Percentiles rank a stretch among this genome's conserved stretches.
phyloP scores from a whole-genome alignment of 2,113 vertebrate genomes.

The Antechinus stuartii region DNA sequence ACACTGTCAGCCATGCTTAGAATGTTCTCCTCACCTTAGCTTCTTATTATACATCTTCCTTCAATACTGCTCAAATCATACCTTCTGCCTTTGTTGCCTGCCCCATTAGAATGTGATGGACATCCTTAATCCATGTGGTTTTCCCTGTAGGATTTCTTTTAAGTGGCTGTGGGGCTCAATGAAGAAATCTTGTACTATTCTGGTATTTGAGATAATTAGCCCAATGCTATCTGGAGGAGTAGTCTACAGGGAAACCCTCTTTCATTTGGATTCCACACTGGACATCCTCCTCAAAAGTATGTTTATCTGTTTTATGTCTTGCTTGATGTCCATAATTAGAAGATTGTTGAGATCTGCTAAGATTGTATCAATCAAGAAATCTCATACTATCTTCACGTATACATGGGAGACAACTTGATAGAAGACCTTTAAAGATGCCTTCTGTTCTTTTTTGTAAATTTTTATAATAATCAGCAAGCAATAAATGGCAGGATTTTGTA shows the following conservation, averaged over 20 bases:
- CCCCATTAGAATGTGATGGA: background rate
- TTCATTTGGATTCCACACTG: background rate
- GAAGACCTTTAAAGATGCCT: background rate
- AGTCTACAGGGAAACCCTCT: background rate
- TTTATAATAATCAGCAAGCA: background rate
- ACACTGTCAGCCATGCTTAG: background rate
- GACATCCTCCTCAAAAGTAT: background rate
- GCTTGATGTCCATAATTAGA: background rate
- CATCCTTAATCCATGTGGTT: background rate
- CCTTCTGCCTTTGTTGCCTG: no score
- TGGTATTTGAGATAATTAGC: background rate
- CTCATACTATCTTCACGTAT: background rate
- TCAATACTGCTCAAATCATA: background rate
- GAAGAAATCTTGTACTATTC: background rate
- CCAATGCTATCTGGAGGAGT: background rate
- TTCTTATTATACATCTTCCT: background rate
- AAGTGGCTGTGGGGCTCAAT: background rate
- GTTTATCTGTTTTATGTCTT: background rate
- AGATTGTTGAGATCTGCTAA: background rate
- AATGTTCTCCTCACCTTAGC: background rate
- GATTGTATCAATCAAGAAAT: background rate
- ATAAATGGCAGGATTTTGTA: background rate
- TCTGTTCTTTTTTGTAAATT: background rate
- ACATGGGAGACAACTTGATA: background rate
- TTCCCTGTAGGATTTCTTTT: background rate